Percentiles rank a stretch among this genome's conserved stretches.
Evolutionary conservation across 2,113 vertebrate species (phyloP).

Genomic region (Amphilophus citrinellus): DNA sequence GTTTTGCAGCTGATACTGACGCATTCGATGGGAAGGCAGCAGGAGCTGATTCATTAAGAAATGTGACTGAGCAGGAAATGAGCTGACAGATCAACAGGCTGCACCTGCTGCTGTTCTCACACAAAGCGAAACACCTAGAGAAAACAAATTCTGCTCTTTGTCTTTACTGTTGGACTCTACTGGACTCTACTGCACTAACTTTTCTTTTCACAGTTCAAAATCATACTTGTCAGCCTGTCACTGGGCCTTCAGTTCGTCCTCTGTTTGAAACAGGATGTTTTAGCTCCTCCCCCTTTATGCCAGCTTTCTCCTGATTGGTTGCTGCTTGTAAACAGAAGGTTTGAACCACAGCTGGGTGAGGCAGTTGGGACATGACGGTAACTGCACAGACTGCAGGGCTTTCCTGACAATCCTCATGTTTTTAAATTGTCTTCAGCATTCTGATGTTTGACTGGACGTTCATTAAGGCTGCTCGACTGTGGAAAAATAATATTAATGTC

Average conservation of each 20-base stretch:
- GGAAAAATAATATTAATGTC: not conserved
- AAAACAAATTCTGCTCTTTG: not conserved
- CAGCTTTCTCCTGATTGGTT: not conserved
- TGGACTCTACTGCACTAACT: not conserved
- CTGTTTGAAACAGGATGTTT: not conserved
- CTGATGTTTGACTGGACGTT: not conserved
- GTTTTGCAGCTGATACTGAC: not conserved
- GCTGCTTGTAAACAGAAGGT: not conserved
- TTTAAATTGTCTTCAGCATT: not conserved
- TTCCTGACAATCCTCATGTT: accelerated
- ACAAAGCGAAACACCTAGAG: not conserved
- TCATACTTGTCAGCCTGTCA: not conserved
- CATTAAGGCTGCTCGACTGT: not conserved
- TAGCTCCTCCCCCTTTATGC: not conserved
- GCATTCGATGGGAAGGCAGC: not conserved
- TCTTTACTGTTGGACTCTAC: not conserved
- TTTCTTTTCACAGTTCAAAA: not conserved
- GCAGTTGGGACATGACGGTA: too few relatives aligned
- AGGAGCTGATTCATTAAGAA: not conserved
- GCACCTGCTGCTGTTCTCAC: not conserved
- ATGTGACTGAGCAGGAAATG: not conserved
- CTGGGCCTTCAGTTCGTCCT: not conserved
- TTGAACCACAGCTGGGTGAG: not conserved
- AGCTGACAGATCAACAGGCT: not conserved
- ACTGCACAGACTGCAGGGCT: not conserved